These are phyloP conservation scores for Crenichthys baileyi DNA, from an alignment of 2,797 vertebrate species.

Conservation along the genomic window DNA sequence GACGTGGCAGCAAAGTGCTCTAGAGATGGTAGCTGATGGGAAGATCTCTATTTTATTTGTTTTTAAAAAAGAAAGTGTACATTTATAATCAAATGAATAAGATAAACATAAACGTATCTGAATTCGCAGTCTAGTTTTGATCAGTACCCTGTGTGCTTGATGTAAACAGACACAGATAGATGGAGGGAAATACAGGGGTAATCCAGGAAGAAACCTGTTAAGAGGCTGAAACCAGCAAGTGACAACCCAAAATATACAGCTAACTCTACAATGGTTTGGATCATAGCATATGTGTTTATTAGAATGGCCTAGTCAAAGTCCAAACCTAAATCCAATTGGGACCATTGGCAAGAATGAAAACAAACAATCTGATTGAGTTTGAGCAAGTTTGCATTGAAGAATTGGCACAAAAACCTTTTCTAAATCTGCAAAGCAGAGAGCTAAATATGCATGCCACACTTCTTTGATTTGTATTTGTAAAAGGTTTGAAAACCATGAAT, in stretches of 20 bases:
- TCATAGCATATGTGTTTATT: background rate
- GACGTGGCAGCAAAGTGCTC: too few species aligned
- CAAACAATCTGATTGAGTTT: background rate
- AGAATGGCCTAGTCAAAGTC: background rate
- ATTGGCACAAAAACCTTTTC: background rate
- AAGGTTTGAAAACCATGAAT: background rate
- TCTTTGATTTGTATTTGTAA: background rate
- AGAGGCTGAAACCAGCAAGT: background rate
- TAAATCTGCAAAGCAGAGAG: background rate
- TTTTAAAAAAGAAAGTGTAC: too few species aligned
- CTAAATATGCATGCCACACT: background rate
- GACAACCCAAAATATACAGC: background rate
- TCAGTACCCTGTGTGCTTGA: too few species aligned
- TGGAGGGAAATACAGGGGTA: background rate
- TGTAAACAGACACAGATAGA: too few species aligned
- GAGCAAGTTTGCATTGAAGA: background rate
- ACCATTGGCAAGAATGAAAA: background rate
- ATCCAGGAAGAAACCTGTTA: background rate
- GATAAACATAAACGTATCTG: too few species aligned
- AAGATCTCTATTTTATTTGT: too few species aligned
- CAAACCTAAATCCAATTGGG: background rate
- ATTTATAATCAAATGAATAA: too few species aligned
- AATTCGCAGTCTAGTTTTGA: too few species aligned
- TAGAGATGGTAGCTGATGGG: too few species aligned
- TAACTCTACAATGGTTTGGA: background rate